Base-by-base conservation (phyloP, 35 echinoderm and acorn worm species). In the Apostichopus parvimensis region DNA sequence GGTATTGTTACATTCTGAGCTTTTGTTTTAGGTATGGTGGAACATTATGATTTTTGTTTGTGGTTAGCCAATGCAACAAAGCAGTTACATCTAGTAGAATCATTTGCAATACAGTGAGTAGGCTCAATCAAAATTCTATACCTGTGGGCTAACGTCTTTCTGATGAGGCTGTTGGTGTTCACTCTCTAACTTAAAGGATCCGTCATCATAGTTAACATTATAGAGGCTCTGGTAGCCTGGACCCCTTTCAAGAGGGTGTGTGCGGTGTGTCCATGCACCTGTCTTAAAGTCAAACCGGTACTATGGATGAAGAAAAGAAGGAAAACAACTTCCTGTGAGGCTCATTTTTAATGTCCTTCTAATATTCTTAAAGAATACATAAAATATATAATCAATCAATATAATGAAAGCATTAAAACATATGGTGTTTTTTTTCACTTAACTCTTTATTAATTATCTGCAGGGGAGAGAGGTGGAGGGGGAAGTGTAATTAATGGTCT, bases 251-350 rank as follows among this genome's bases (percentile, higher is more conserved):
- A 17, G 54, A 24, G 77, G 12, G 18, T 87, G 14, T 73, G 68
- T 58, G 9, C 97, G 92, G 79, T 94, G 95, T 75, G 95, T 93
- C 97, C 97, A 99, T 1, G 91, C 80, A 1, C 97, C 97, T 1
- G 95, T 96, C 53, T 86, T 89, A 80, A 94, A 87, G 68, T 96
- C 92, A 75, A 96, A 94, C 7, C 92, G 86, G 79, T 99, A 99
- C 92, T 98, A 90, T 53, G 56, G 28, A 58, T 1, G 9, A 79
- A 52, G 6, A 71, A 88, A 28, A 88, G 4, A 88, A 88, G 71
- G 7, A 87, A 87, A 15, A 57, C 7, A 45, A 53, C 17, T 78
- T 24, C 17, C 8, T 9, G 17, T 11, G 34, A 5, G 8, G 34
- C 34, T 17, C 8, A 22, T 78, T 1, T 78, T 17, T 6, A 17